Evolutionary conservation across 2,888 invertebrate species (phyloP).

Genomic region (Formica aserva): DNA sequence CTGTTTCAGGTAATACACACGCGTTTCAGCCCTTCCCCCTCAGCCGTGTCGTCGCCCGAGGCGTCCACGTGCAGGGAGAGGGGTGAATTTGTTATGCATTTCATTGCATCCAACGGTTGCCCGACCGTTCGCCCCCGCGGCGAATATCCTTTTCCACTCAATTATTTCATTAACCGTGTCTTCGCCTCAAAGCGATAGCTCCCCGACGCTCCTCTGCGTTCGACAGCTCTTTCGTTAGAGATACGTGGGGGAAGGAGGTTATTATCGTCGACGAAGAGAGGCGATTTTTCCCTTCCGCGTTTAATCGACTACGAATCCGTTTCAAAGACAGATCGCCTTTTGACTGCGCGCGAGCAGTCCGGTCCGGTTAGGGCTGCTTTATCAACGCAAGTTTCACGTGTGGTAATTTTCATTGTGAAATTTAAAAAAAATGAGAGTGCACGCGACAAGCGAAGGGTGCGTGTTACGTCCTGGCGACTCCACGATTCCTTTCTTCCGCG

Average conservation of each 20-base stretch:
- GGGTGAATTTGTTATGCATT: slow-evolving; percentile 53
- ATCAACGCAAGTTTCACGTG: slow-evolving; percentile 17
- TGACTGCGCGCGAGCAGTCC: neutral
- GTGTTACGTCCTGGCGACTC: too few species aligned
- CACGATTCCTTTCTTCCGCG: too few species aligned
- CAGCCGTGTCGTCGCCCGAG: slow-evolving; percentile 4
- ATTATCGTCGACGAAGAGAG: slow-evolving; percentile 5
- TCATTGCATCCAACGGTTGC: slow-evolving; percentile 38
- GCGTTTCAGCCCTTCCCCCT: neutral
- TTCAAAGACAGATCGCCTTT: slow-evolving; percentile 38
- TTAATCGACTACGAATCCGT: slow-evolving; percentile 31
- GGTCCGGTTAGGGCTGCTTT: slow-evolving; percentile 1
- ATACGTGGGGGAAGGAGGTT: neutral
- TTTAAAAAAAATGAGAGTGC: slow-evolving; percentile 1
- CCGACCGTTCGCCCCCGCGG: slow-evolving; percentile 17
- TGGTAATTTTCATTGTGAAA: slow-evolving; percentile 6
- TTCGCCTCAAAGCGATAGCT: slow-evolving; percentile 39
- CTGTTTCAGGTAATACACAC: slow-evolving; percentile 49
- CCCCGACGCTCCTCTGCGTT: neutral
- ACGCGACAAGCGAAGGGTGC: neutral
- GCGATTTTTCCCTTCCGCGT: slow-evolving; percentile 28
- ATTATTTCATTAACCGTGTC: slow-evolving; percentile 51
- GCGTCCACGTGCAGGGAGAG: slow-evolving; percentile 45
- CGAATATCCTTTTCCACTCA: slow-evolving; percentile 34
- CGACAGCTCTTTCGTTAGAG: slow-evolving; percentile 19